These are phyloP conservation scores for Platyscapa corneri DNA, from an alignment of 1,140 invertebrate genomes.

Conservation along the genomic window DNA sequence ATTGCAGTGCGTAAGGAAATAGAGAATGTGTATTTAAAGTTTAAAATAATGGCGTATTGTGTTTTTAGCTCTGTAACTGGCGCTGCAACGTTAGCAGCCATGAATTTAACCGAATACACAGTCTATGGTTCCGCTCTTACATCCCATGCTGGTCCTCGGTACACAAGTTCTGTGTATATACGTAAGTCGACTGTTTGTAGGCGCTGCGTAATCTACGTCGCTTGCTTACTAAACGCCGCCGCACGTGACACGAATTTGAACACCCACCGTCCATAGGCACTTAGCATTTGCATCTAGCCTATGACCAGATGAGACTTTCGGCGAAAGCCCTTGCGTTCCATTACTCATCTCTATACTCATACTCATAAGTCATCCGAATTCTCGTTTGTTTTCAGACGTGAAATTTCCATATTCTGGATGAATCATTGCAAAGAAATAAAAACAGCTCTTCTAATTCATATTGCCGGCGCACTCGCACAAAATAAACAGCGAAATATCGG, in stretches of 20 bases:
- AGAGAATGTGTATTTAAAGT: not conserved
- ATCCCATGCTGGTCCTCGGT: conserved; percentile 22
- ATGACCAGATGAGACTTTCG: conserved; percentile 15
- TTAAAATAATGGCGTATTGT: no score
- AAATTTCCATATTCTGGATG: not conserved
- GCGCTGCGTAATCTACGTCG: conserved; percentile 47
- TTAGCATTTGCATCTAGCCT: conserved; percentile 28
- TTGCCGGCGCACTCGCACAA: not conserved
- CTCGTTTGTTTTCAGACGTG: not conserved
- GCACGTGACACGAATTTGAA: conserved; percentile 46
- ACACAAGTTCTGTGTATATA: conserved; percentile 39
- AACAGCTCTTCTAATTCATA: not conserved
- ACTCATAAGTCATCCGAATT: conserved; percentile 3
- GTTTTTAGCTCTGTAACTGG: no score
- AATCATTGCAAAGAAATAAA: no score
- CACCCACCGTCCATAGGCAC: not conserved
- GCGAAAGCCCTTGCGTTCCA: not conserved
- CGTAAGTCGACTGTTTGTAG: conserved; percentile 43
- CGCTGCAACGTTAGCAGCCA: not conserved
- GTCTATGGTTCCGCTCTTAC: conserved; percentile 28
- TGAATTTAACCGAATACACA: conserved; percentile 20
- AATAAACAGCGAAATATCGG: not conserved
- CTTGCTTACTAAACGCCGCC: conserved; percentile 48
- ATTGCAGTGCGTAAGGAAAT: no score
- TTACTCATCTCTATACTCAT: conserved; percentile 1